Base-by-base conservation (phyloP, 1,140 invertebrate genomes). In the Pseudomyrmex gracilis region DNA sequence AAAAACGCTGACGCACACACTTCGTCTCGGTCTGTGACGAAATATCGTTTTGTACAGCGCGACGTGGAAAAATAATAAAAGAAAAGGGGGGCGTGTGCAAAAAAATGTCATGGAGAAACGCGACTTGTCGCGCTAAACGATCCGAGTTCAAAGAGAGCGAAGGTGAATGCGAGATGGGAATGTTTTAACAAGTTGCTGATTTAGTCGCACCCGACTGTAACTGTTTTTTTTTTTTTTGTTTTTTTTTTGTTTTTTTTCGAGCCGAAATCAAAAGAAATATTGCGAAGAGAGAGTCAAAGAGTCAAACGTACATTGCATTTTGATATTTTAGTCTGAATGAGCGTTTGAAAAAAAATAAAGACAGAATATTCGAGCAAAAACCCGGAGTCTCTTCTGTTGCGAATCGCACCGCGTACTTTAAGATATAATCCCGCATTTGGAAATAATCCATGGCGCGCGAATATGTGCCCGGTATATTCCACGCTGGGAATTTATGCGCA, bases 21-120 rank as follows among this genome's bases (percentile, higher is more conserved):
- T n/a, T 66, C 45, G 17, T 17, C 45, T 55, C 53, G 47, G 53
- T 22, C 17, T 15, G 64, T 80, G 73, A 64, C 64, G 58, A 71
- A 84, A 84, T 84, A 78, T 67, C 74, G 76, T 80, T 80, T 80
- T 80, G 71, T 80, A 80, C 20, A 70, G 76, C 70, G 58, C 49
- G 51, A 57, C 2, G 8, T 70, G n/a, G 20, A 24, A 70, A 58
- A 24, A 58, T 22, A 67, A 3, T 34, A 1, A 5, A 66, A 10
- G 13, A 64, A 45, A 66, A 10, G 13, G 57, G 24, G 43, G 13
- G 15, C 53, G 53, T 4, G 64, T 4, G 64, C 45, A 80, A 71
- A 71, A 71, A 71, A 80, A 47, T 43, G 43, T 13, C 71, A 70
- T 70, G 58, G 76, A 80, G 45, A 58, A 80, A 49, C 53, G 64